A percentile compares a stretch with the other conserved stretches of the same genome.
phyloP scores from a whole-genome alignment of 2,797 vertebrate genomes.

The Acanthurus tractus region DNA sequence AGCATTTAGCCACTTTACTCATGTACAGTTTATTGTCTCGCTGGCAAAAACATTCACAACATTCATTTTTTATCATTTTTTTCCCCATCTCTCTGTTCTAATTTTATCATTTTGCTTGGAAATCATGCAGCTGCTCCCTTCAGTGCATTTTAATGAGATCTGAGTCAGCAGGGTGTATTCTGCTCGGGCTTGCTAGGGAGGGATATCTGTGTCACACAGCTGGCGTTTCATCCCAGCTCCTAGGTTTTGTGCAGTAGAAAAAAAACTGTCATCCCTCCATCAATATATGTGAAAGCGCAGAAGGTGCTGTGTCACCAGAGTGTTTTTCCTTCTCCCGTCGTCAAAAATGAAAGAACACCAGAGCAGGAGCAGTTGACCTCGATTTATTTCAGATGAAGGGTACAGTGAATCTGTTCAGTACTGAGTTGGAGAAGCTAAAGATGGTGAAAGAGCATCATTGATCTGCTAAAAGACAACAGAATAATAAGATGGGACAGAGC shows the following conservation, averaged over 20 bases:
- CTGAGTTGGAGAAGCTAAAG: not conserved
- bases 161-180: conserved; percentile 71
- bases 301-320: conserved; percentile 30
- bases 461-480: not conserved
- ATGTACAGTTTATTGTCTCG: conserved; percentile 37
- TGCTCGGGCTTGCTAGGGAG: conserved; percentile 24
- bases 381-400: conserved; percentile 31
- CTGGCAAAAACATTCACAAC: conserved; percentile 37
- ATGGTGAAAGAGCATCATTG: not conserved
- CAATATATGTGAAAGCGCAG: conserved; percentile 10
- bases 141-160: conserved; percentile 70
- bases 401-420: not conserved
- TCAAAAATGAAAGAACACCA: conserved; percentile 25
- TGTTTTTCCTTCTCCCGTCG: conserved; percentile 22
- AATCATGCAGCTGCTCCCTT: conserved; percentile 55
- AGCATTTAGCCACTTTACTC: not conserved
- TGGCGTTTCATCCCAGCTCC: conserved; percentile 42
- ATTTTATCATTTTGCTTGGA: conserved; percentile 62
- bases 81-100: conserved; percentile 41
- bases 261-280: conserved; percentile 25
- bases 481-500: not conserved
- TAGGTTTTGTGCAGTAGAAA: conserved; percentile 13
- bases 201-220: conserved; percentile 66
- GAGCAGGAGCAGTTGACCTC: conserved; percentile 24
- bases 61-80: conserved; percentile 43